A percentile compares a stretch with the other conserved stretches of the same genome.
phyloP scores from a whole-genome alignment of 2,113 vertebrate genomes.

The Poeciliopsis prolifica region DNA sequence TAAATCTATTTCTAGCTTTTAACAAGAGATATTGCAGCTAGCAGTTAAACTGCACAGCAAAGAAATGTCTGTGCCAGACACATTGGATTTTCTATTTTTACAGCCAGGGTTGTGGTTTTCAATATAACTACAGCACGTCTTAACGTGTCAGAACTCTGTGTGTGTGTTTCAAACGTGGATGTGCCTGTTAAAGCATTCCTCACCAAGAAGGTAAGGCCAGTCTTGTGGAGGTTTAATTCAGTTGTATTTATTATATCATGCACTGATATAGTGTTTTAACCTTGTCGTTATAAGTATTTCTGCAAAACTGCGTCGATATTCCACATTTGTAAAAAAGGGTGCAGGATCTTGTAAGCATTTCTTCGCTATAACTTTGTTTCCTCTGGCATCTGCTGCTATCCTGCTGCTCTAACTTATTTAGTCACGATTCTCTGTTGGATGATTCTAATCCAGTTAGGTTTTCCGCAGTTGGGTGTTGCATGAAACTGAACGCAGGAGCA shows the following conservation, averaged over 20 bases:
- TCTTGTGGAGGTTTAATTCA: background rate
- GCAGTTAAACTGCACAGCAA: background rate
- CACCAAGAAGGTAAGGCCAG: background rate
- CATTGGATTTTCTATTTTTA: slow-evolving; percentile 31
- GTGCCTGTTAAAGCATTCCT: slow-evolving; percentile 29
- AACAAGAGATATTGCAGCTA: background rate
- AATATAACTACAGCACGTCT: slow-evolving; percentile 34
- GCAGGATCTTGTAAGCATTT: too few relatives aligned
- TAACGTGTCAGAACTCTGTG: slow-evolving; percentile 50
- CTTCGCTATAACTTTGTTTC: background rate
- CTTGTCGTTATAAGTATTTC: too few relatives aligned
- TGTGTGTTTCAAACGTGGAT: slow-evolving; percentile 2
- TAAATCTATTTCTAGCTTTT: background rate
- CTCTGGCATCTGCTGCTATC: background rate
- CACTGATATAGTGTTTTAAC: too few relatives aligned
- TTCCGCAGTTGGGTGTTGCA: background rate
- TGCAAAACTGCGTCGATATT: too few relatives aligned
- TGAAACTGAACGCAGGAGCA: background rate
- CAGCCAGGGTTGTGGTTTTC: slow-evolving; percentile 12
- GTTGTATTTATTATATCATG: background rate
- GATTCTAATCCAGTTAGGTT: background rate
- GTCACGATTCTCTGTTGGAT: background rate
- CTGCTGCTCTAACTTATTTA: too few relatives aligned
- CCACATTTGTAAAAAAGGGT: too few relatives aligned
- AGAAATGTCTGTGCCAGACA: background rate